Evolutionary conservation across 2,888 invertebrate species (phyloP), one percentile per base, ranked within the genome.

Genomic region (Neoaliturus tenellus): DNA sequence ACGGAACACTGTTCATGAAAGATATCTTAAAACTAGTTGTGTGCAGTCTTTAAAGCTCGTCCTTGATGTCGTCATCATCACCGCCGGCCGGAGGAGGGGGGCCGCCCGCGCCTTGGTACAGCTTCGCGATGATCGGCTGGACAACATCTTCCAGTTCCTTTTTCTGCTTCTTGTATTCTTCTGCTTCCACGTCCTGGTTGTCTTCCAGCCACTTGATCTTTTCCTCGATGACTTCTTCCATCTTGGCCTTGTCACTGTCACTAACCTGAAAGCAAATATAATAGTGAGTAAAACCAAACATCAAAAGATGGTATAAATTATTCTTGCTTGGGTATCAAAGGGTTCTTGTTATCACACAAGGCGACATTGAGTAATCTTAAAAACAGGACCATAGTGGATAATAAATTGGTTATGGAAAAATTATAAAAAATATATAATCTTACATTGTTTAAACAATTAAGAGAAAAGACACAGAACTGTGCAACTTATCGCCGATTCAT

Each of bases 191-290:
- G 89, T 98, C 98, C 89, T 96, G 96, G 91, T 99, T 98, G 87
- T 96, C 95, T 91, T 99, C 99, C 86, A 99, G 92, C 99, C 99
- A 99, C 89, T 98, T 98, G 91, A 99, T 99, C 87, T 98, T 96
- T 88, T 97, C 98, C 85, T 99, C 98, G 87, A 99, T 96, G n/a
- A 97, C 98, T 88, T 96, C 95, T 90, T 98, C 98, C 94, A 99
- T 97, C 89, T 97, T 98, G 6, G 95, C 92, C 91, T 99, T 99
- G 88, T 99, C 99, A 0, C 96, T 96, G 31, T 96, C 97, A 84
- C 94, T 95, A 73, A 94, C 89, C 89, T 91, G 93, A 3, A 51
- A 4, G 10, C 20, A 2, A 51, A 39, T 8, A 6, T 12, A 39
- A 39, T n/a, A n/a, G n/a, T n/a, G n/a, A n/a, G n/a, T n/a, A n/a